These are phyloP conservation scores for Drosophila paramelanica DNA, from an alignment of 2,888 invertebrate species.

Conservation along the genomic window DNA sequence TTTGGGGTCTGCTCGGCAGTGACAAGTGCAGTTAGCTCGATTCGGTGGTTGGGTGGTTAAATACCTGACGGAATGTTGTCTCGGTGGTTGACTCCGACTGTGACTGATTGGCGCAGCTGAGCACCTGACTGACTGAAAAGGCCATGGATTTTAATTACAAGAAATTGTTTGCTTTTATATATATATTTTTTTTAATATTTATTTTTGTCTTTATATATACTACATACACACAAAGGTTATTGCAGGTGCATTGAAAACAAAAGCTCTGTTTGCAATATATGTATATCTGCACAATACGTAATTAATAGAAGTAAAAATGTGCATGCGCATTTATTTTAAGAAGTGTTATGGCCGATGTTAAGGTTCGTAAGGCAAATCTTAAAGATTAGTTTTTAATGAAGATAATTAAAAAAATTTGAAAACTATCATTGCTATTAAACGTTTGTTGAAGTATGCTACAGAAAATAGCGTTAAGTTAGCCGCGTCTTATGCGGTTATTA, in stretches of 20 bases:
- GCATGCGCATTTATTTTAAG: neutral
- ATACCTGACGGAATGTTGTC: constrained; percentile 43
- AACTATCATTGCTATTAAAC: neutral
- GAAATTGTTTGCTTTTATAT: constrained; percentile 78
- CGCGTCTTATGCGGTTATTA: neutral
- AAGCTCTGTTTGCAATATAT: constrained; percentile 46
- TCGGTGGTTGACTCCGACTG: constrained; percentile 77
- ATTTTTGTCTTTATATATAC: neutral
- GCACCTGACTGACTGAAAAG: constrained; percentile 77
- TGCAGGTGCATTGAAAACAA: constrained; percentile 50
- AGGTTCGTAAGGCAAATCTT: no score
- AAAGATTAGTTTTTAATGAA: no score
- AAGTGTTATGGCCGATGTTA: no score
- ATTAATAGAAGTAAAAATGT: neutral
- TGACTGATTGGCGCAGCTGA: constrained; percentile 80
- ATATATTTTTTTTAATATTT: constrained; percentile 16
- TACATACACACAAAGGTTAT: constrained; percentile 38
- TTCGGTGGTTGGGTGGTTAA: constrained; percentile 30
- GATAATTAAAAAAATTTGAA: neutral
- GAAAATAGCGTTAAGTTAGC: neutral
- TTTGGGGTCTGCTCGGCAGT: constrained; percentile 64
- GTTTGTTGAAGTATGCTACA: no score
- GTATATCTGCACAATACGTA: neutral
- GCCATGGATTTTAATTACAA: constrained; percentile 81
- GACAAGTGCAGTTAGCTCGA: constrained; percentile 62